Conservation (phyloP, 2,888 invertebrate genomes). For the Ormyrus thymus region DNA sequence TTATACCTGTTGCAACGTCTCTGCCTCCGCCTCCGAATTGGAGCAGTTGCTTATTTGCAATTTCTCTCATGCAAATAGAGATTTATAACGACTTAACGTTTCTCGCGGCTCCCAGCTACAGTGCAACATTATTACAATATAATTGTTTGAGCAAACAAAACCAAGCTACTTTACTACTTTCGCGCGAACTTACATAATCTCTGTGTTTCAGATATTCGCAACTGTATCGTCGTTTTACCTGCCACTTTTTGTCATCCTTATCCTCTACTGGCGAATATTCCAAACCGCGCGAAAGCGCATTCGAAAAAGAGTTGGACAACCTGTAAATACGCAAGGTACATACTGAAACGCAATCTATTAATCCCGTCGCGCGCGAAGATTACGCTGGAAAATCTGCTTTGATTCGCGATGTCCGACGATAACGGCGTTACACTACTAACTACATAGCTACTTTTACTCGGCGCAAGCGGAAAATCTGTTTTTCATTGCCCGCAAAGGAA, state of each 20-base stretch:
- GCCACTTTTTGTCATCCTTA: conserved; percentile 89
- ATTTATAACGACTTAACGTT: background rate
- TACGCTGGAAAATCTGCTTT: too few relatives aligned
- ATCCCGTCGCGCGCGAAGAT: too few relatives aligned
- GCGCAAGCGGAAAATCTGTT: too few relatives aligned
- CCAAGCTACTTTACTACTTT: background rate
- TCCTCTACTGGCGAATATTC: conserved; percentile 93
- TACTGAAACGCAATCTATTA: too few relatives aligned
- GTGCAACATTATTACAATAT: background rate
- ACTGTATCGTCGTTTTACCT: conserved; percentile 94
- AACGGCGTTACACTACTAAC: background rate
- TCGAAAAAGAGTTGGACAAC: conserved; percentile 80
- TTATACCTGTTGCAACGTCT: too few relatives aligned
- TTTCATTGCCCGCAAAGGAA: too few relatives aligned
- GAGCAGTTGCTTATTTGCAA: background rate
- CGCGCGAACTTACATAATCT: background rate
- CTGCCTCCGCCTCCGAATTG: background rate
- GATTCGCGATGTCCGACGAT: background rate
- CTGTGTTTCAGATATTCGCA: conserved; percentile 85
- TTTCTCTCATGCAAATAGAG: background rate
- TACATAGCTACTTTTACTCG: too few relatives aligned
- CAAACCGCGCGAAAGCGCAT: conserved; percentile 92
- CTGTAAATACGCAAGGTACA: conserved; percentile 60
- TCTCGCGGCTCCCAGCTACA: too few relatives aligned
- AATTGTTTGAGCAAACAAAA: background rate